Conservation (phyloP, 2,113 vertebrate species). For the Heterocephalus glaber region DNA sequence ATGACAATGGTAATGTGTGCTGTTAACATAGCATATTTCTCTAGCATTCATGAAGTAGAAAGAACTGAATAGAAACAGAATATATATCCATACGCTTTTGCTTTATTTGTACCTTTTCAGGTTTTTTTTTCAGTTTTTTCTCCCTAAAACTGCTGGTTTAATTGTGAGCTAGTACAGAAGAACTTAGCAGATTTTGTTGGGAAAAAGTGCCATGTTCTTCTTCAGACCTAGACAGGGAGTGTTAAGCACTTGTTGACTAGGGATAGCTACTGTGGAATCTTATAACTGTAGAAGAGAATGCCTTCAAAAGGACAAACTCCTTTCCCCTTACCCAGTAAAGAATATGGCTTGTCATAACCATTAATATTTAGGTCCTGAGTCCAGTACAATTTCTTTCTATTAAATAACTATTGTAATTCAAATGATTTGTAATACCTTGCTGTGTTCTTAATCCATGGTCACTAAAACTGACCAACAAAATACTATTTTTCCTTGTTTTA, state of each 20-base stretch:
- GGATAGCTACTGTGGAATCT: background rate
- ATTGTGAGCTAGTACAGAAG: background rate
- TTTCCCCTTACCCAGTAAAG: background rate
- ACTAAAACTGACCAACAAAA: background rate
- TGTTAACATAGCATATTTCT: background rate
- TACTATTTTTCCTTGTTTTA: background rate
- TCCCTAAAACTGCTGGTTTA: background rate
- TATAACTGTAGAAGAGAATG: background rate
- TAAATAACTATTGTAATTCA: background rate
- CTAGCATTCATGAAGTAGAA: background rate
- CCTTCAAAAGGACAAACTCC: background rate
- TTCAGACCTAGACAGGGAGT: background rate
- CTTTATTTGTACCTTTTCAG: background rate
- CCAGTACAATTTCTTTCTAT: background rate
- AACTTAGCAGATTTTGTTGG: background rate
- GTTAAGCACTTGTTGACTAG: background rate
- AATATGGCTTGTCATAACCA: background rate
- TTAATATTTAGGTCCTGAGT: background rate
- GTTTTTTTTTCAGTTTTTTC: background rate
- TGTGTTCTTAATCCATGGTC: conserved; percentile 7
- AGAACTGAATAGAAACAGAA: background rate
- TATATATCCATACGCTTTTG: background rate
- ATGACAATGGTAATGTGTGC: background rate
- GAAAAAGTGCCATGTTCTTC: background rate
- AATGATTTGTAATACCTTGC: background rate